These are phyloP conservation scores for Delia radicum DNA, from an alignment of 1,140 invertebrate genomes.

Conservation along the genomic window DNA sequence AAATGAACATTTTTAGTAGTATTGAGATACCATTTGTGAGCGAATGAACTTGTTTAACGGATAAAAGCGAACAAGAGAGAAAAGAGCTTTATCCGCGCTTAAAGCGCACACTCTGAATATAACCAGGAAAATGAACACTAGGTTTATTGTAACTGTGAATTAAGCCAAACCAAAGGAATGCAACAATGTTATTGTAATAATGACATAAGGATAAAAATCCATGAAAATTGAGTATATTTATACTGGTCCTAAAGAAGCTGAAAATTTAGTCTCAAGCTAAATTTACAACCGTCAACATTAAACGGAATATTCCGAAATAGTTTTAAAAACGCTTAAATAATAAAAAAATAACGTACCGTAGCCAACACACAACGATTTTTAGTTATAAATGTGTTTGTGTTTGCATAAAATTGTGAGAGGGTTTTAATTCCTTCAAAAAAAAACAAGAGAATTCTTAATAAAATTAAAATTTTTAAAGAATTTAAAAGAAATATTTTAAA, in stretches of 20 bases:
- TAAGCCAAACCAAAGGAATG: constrained; percentile 6
- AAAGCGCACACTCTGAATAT: not conserved
- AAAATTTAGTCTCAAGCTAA: constrained; percentile 15
- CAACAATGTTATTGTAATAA: constrained; percentile 13
- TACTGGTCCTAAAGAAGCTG: constrained; percentile 6
- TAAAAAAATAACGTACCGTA: not conserved
- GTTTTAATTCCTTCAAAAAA: not conserved
- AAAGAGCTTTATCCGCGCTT: not conserved
- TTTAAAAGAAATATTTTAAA: not conserved
- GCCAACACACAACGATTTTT: not conserved
- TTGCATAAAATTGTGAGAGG: not conserved
- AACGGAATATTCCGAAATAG: not conserved
- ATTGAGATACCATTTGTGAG: not conserved
- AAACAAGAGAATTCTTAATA: not conserved
- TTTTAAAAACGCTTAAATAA: not conserved
- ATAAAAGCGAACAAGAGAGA: not conserved
- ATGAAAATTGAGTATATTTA: constrained; percentile 16
- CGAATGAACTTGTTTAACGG: not conserved
- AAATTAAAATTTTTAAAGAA: not conserved
- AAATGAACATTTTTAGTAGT: not conserved
- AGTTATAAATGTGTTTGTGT: not conserved
- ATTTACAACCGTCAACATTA: constrained; percentile 2
- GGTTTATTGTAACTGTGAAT: not conserved
- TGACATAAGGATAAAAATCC: not conserved
- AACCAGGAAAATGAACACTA: not conserved